Percentiles rank a stretch among this genome's conserved stretches.
These are phyloP conservation scores for Nyleta sp. DNA, from an alignment of 2,888 invertebrate genomes.

Conservation along the genomic window DNA sequence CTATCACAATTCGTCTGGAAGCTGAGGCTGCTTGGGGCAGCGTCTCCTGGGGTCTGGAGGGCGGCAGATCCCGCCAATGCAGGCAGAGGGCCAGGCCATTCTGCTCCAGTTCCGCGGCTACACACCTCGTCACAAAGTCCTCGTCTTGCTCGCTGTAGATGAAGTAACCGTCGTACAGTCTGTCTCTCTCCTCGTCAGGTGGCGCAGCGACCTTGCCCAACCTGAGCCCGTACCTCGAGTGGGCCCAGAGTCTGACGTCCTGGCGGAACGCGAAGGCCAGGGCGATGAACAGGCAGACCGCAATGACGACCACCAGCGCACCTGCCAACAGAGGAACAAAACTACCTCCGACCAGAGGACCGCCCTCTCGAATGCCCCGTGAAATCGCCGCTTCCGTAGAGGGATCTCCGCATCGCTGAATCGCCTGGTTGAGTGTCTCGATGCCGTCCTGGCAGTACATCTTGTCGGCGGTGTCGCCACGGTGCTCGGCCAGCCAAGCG, in stretches of 20 bases:
- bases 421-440: constrained; percentile 84
- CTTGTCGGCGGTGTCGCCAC: constrained; percentile 87
- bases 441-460: constrained; percentile 87
- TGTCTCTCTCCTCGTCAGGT: constrained; percentile 84
- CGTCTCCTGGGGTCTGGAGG: constrained; percentile 83
- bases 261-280: constrained; percentile 89
- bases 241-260: constrained; percentile 91
- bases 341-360: constrained; percentile 87
- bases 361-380: constrained; percentile 85
- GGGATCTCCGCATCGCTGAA: constrained; percentile 86
- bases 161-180: constrained; percentile 92
- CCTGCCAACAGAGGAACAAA: constrained; percentile 90
- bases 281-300: constrained; percentile 87
- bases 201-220: constrained; percentile 82
- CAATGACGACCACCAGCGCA: constrained; percentile 87
- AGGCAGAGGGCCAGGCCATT: constrained; percentile 87
- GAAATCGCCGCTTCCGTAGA: constrained; percentile 88
- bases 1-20: constrained; percentile 90
- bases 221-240: constrained; percentile 90
- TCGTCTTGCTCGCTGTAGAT: constrained; percentile 92
- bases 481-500: constrained; percentile 88
- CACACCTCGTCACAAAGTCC: constrained; percentile 87
- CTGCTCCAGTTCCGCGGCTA: constrained; percentile 89
- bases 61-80: constrained; percentile 82
- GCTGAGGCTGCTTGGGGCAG: constrained; percentile 86